Evolutionary conservation across 2,888 invertebrate genomes (phyloP), one percentile per base, ranked within the genome.

Genomic region (Metalampra italica): DNA sequence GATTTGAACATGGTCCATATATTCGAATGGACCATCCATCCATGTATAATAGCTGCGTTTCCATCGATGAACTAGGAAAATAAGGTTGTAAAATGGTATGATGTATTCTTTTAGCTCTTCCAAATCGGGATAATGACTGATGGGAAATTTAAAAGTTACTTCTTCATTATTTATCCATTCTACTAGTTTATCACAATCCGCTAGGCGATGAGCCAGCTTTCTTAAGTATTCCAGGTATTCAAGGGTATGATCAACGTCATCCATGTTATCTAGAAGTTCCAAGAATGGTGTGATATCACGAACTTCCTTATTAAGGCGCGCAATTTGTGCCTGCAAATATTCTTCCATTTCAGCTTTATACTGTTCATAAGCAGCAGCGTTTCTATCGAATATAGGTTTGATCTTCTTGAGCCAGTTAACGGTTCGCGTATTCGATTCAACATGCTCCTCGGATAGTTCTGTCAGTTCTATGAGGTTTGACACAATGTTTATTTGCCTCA

Each of bases 1-100:
- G 47, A 98, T 95, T 60, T 91, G 89, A 48, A 92, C 90, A 5
- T 94, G 93, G 64, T 95, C 93, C 55, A 98, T 87, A 70, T 96
- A 96, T 73, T 96, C 94, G 78, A 98, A 98, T 1, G 95, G 94
- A 0, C 98, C 98, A 75, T 98, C 96, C 91, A 97, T 93, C 96
- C 98, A 98, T 8, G 96, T 95, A 62, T 93, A 94, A 67, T 94
- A 93, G 62, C 94, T 93, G 45, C 95, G 92, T 73, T 94, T 92
- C 95, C 97, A 97, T 68, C 91, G 68, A 59, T 87, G 84, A 22
- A 82, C 83, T 42, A 88, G 88, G 81, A 94, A 95, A 59, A 97
- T 84, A 3, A 96, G 82, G 37, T 82, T 90, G 47, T 94, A 92
- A 75, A 94, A 95, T 0, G 94, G 94, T 69, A 93, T 87, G 30